Evolutionary conservation across 2,113 vertebrate genomes (phyloP), one percentile per base, ranked within the genome.

Genomic region (Setophaga petechia): DNA sequence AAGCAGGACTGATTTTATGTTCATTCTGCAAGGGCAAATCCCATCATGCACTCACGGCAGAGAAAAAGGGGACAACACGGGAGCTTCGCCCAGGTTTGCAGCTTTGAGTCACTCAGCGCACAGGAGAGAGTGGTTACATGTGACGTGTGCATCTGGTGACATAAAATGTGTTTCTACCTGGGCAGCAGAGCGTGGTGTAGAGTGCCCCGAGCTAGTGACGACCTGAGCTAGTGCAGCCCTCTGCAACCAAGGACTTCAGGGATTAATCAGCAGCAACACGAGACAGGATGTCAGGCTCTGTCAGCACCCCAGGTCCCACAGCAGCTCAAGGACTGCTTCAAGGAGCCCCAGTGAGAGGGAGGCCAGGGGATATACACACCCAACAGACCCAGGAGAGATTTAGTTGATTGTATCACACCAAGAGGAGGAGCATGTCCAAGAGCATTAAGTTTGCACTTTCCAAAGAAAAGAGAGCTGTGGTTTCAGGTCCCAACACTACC

Each of bases 201-300:
- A 61, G 51, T 21, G 92, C 92, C 95, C 61, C 55, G 33, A 88
- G 94, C 55, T 21, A 94, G 47, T 0, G 30, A 43, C 0, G 43
- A 89, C 88, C 93, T 39, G 43, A 77, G 79, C 72, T 52, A 14
- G 67, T 7, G 18, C 23, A 74, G n/a, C 2, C 65, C 62, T 11
- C 52, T 61, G 77, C 81, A 66, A 4, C 27, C 17, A 75, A 82
- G 74, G 80, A 43, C 81, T 82, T 47, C 21, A 24, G 58, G 5
- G 17, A 61, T 57, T 84, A 78, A 79, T 84, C 84, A 75, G 39
- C 0, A 0, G 62, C 0, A 0, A 57, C n/a, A 44, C 0, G 8
- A 22, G 62, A 14, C 12, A 35, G 54, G 25, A 83, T 0, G 0
- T 9, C 76, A 84, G 72, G 51, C 31, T 21, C 59, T n/a, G 37